phyloP scores from a whole-genome alignment of 2,797 vertebrate genomes.

The Lophotriccus pileatus region DNA sequence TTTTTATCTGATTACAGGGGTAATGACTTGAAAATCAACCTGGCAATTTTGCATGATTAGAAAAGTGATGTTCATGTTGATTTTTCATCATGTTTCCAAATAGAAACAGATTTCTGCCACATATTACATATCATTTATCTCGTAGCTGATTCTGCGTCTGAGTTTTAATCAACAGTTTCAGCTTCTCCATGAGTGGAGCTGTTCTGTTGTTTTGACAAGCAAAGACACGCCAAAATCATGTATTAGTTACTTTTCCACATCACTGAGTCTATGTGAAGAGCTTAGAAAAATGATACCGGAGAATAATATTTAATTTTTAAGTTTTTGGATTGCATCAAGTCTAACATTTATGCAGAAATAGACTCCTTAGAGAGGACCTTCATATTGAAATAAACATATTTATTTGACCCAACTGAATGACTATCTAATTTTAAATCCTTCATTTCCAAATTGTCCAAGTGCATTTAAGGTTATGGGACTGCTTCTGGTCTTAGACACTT shows the following conservation, averaged over 20 bases:
- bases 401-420: not conserved
- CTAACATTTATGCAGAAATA: not conserved
- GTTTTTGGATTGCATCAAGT: not conserved
- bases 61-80: constrained; percentile 21
- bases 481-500: not conserved
- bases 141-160: not conserved
- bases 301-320: not conserved
- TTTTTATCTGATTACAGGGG: constrained; percentile 29
- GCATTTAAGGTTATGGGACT: not conserved
- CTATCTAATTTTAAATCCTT: not conserved
- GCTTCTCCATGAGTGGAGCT: not conserved
- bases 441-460: not conserved
- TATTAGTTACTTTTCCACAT: not conserved
- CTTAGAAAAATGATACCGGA: not conserved
- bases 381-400: not conserved
- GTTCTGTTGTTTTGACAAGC: not conserved
- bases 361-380: not conserved
- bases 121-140: not conserved
- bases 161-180: not conserved
- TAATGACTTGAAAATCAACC: constrained; percentile 33
- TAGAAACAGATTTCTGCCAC: constrained; percentile 5
- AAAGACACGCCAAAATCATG: not conserved
- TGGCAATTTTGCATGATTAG: constrained; percentile 39
- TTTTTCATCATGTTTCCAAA: constrained; percentile 31
- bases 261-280: not conserved